These are phyloP conservation scores for Asarcornis scutulata DNA, from an alignment of 2,113 vertebrate species.

Conservation along the genomic window DNA sequence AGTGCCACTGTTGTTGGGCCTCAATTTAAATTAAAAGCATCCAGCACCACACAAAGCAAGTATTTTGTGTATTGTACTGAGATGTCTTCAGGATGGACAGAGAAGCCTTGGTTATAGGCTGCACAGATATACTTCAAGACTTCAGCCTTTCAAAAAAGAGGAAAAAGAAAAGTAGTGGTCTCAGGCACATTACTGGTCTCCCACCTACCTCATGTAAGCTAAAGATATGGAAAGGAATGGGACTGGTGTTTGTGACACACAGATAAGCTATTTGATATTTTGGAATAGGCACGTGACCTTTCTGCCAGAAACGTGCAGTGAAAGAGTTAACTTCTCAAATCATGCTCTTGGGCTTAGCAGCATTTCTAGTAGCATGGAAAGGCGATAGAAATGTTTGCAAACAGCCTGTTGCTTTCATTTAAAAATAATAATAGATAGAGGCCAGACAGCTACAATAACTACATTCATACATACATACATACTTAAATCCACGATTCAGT, in stretches of 20 bases:
- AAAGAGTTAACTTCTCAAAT: not conserved
- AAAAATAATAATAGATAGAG: not conserved
- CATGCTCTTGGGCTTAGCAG: not conserved
- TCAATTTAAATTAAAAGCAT: conserved; percentile 40
- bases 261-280: not conserved
- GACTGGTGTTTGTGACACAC: not conserved
- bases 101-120: conserved; percentile 28
- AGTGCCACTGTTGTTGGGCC: conserved; percentile 34
- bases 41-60: conserved; percentile 48
- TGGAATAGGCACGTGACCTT: not conserved
- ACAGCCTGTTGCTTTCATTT: not conserved
- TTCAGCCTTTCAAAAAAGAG: not conserved
- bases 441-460: not conserved
- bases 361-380: not conserved
- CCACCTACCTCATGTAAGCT: not conserved
- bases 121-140: not conserved
- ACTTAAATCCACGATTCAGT: not conserved
- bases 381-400: not conserved
- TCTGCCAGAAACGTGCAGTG: not conserved
- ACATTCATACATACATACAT: no score
- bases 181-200: not conserved
- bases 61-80: conserved; percentile 48
- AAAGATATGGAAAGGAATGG: not conserved
- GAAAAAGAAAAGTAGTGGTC: not conserved
- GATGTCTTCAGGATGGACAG: conserved; percentile 38